phyloP scores from a whole-genome alignment of 2,797 vertebrate genomes.

The Acipenser oxyrinchus region DNA sequence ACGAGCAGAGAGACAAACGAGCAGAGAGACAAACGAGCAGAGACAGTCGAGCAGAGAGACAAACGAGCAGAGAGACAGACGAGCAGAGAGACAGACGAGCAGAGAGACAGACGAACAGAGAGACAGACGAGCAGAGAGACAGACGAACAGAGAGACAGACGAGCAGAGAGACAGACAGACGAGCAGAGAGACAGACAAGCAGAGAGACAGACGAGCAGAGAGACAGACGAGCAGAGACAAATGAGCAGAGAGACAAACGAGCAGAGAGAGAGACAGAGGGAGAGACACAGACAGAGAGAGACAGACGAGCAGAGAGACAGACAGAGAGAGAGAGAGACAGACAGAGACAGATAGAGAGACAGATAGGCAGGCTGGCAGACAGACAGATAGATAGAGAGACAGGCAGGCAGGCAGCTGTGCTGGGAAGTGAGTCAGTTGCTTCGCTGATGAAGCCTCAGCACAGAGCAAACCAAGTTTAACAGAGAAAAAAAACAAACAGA shows the following conservation, averaged over 20 bases:
- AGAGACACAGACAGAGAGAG: neutral
- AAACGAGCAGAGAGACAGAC: too few species aligned
- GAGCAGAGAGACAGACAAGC: neutral
- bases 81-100: too few species aligned
- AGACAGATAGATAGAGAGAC: too few species aligned
- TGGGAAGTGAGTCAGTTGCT: neutral
- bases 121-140: too few species aligned
- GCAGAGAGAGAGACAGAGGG: conserved; percentile 13
- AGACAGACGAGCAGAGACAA: neutral
- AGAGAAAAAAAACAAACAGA: too few species aligned
- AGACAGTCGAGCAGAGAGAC: too few species aligned
- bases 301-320: too few species aligned
- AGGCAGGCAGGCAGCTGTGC: too few species aligned
- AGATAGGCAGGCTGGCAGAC: too few species aligned
- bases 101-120: too few species aligned
- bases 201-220: neutral
- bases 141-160: too few species aligned
- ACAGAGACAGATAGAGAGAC: conserved; percentile 17
- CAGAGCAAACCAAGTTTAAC: neutral
- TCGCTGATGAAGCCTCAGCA: neutral
- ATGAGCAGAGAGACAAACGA: neutral
- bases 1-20: neutral
- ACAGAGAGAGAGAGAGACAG: neutral
- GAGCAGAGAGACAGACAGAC: neutral
- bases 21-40: too few species aligned